Base-by-base conservation (phyloP, 2,888 invertebrate genomes). In the Synergus japonicus region DNA sequence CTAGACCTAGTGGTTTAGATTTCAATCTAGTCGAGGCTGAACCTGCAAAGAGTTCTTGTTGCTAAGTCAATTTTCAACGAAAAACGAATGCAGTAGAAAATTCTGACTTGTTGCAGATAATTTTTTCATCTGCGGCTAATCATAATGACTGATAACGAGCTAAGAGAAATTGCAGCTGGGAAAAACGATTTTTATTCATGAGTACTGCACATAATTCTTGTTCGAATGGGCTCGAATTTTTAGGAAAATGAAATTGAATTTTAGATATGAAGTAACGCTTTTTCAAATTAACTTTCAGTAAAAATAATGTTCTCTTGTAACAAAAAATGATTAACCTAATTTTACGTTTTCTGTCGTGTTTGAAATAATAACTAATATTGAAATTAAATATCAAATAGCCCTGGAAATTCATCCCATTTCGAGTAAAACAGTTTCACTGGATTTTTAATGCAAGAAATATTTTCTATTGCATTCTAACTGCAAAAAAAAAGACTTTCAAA, bases 1-100 rank as follows among this genome's bases (percentile, higher is more conserved):
- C 96, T 85, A 93, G 97, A 86, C 96, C 97, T 41, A 96, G 96
- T 84, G 96, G 96, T 82, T 93, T 96, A 92, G 97, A 97, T 92
- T 96, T 96, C 90, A 97, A 97, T 93, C 93, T 98, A 83, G 95
- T 96, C 67, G 97, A 98, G 92, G 98, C 97, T 0, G 98, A 98
- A 92, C 96, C 97, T 1, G 97, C 97, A 77, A 96, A 96, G 91
- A 96, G 96, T 66, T 96, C 97, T 84, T 98, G 98, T 93, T 98
- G 98, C 94, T 97, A 93, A 87, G 78, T 73, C 60, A 66, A 77
- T 73, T 78, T 76, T 54, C 49, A 65, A 76, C 44, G 18, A 64
- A 73, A 65, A 54, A 80, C n/a, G 43, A 64, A 67, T 44, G 44
- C 43, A 67, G 44, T 18, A 67, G 37, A 29, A 46, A 73, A 54